A percentile compares a stretch with the other conserved stretches of the same genome.
Evolutionary conservation across 2,113 vertebrate genomes (phyloP).

Genomic region (Acanthochromis polyacanthus): DNA sequence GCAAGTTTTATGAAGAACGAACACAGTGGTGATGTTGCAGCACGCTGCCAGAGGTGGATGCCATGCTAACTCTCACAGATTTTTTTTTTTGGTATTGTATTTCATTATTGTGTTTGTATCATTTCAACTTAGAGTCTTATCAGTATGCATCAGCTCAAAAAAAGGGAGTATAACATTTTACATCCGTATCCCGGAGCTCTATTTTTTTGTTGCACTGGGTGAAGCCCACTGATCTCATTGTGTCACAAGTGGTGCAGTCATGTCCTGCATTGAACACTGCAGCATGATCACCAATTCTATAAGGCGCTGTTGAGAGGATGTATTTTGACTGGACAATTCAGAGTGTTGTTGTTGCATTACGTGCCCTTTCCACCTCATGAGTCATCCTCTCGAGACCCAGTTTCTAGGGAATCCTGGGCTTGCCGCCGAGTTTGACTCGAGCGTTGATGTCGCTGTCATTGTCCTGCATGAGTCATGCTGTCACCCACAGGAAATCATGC

Average conservation of each 20-base stretch:
- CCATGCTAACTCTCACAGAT: conserved; percentile 1
- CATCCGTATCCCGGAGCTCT: conserved; percentile 4
- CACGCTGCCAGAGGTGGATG: conserved; percentile 11
- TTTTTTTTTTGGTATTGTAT: conserved; percentile 32
- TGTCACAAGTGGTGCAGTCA: conserved; percentile 50
- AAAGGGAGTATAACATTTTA: background rate
- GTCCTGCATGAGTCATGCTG: conserved; percentile 57
- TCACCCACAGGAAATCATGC: conserved; percentile 7
- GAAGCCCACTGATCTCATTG: conserved; percentile 53
- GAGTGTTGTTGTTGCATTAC: conserved; percentile 17
- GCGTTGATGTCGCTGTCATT: conserved; percentile 33
- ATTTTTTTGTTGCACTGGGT: background rate
- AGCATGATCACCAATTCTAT: background rate
- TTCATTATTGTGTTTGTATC: conserved; percentile 41
- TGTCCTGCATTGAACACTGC: background rate
- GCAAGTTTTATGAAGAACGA: conserved; percentile 8
- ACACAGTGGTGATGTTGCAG: background rate
- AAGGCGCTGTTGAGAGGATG: background rate
- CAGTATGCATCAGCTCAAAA: background rate
- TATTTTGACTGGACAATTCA: conserved; percentile 34
- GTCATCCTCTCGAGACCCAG: conserved; percentile 50
- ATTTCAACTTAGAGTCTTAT: conserved; percentile 21
- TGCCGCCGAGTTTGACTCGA: conserved; percentile 41
- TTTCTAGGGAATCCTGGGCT: conserved; percentile 18
- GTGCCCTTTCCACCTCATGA: conserved; percentile 38